Percentiles rank a stretch among this genome's conserved stretches.
Evolutionary conservation across 2,113 vertebrate genomes (phyloP).

Genomic region (Chaenogobius annularis): DNA sequence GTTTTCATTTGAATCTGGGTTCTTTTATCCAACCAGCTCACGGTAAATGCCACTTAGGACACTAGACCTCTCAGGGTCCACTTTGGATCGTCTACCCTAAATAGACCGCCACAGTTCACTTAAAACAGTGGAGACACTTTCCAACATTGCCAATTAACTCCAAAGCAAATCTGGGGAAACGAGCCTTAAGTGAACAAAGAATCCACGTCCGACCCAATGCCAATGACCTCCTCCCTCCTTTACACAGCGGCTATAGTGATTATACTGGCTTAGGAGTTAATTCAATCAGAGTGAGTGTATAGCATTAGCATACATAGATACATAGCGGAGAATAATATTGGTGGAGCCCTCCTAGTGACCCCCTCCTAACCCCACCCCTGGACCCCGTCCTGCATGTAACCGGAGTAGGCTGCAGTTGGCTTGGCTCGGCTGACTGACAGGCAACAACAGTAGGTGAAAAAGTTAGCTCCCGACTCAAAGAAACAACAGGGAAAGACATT

Average conservation of each 20-base stretch:
- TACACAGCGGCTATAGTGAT: slow-evolving; percentile 71
- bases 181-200: background rate
- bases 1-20: no score
- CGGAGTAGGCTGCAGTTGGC: slow-evolving; percentile 64
- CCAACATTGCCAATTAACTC: no score
- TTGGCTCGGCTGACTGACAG: slow-evolving; percentile 64
- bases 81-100: no score
- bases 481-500: background rate
- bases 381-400: slow-evolving; percentile 46
- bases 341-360: background rate
- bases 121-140: no score
- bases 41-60: no score
- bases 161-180: no score
- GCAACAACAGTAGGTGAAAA: slow-evolving; percentile 61
- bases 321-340: no score
- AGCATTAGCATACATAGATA: slow-evolving; percentile 28
- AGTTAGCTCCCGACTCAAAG: background rate
- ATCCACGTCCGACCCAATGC: slow-evolving; percentile 23
- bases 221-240: slow-evolving; percentile 37
- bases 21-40: no score
- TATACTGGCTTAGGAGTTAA: slow-evolving; percentile 62
- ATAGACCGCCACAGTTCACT: no score
- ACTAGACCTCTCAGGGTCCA: no score
- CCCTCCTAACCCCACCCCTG: background rate
- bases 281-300: slow-evolving; percentile 14